Evolutionary conservation across 2,113 vertebrate species (phyloP), one percentile per base, ranked within the genome.

Genomic region (Alosa alosa): DNA sequence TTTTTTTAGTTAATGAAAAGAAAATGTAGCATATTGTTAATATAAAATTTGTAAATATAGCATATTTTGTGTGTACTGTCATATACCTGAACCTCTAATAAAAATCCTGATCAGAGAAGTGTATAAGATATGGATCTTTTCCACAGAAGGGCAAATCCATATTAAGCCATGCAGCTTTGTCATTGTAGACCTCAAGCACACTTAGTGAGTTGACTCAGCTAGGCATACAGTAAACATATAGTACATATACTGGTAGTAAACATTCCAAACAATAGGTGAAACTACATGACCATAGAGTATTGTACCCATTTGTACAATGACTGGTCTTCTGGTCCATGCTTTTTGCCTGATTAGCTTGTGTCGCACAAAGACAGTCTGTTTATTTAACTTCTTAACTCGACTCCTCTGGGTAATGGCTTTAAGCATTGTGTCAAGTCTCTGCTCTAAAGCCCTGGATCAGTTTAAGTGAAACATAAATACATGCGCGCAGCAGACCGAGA

Each of bases 371-470:
- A 78, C 72, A 78, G 36, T 5, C 72, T 78, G 72, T 78, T 78
- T 78, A 78, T 78, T 78, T 78, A 78, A 39, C 72, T 78, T 36
- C 72, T 78, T 78, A 78, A 78, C 72, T 78, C 72, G 31, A 78
- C 72, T 78, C 72, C 72, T 78, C 31, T 86, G 84, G 75, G 87
- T 86, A 83, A 84, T 75, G 81, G 85, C 82, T n/a, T 2, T 3
- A 22, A 57, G 64, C 11, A 17, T 86, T 50, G 86, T 64, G 85
- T 10, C 81, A 22, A 82, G 57, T 31, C 49, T 83, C 86, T 85
- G 82, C 49, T 84, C 88, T 55, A 82, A 89, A 83, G 88, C 60
- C 83, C 72, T 17, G 72, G 72, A 78, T 41, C 47, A 81, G 68
- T 36, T 85, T 45, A 75, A 41, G 68, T 36, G 31, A 84, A 84